These are phyloP conservation scores for Ichneumon xanthorius DNA, from an alignment of 2,888 invertebrate genomes.

Conservation along the genomic window DNA sequence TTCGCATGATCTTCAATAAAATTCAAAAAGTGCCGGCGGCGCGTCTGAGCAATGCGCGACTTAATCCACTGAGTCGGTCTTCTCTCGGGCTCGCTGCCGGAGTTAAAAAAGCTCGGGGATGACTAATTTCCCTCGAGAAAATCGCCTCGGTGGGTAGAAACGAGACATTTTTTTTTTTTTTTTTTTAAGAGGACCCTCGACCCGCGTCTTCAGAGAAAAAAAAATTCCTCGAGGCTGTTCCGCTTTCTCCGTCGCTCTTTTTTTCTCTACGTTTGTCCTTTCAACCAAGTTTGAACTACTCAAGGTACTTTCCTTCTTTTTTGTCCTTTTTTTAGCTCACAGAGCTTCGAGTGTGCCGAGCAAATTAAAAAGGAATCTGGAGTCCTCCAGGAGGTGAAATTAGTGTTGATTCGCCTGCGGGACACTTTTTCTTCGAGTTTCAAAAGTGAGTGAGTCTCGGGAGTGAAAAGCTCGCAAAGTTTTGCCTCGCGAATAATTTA, in stretches of 20 bases:
- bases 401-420: constrained; percentile 49
- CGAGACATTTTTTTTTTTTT: neutral
- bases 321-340: constrained; percentile 3
- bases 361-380: constrained; percentile 58
- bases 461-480: constrained; percentile 33
- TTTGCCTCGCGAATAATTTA: constrained; percentile 53
- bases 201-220: constrained; percentile 23
- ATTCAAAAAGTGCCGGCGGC: neutral
- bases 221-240: constrained; percentile 6
- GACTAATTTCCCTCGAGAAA: constrained; percentile 56
- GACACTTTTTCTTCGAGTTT: constrained; percentile 22
- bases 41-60: constrained; percentile 7
- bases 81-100: neutral
- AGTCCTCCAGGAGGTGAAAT: constrained; percentile 44
- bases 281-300: neutral
- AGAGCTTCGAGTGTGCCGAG: constrained; percentile 33
- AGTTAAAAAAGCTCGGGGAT: constrained; percentile 30
- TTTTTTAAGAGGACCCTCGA: constrained; percentile 32
- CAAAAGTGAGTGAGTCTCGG: constrained; percentile 12
- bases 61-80: constrained; percentile 28
- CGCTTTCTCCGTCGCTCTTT: constrained; percentile 13
- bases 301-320: neutral
- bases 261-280: constrained; percentile 14
- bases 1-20: neutral
- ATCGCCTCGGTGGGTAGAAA: constrained; percentile 29